Conservation (phyloP, 2,888 invertebrate species). For the Caenorhabditis sp. region DNA sequence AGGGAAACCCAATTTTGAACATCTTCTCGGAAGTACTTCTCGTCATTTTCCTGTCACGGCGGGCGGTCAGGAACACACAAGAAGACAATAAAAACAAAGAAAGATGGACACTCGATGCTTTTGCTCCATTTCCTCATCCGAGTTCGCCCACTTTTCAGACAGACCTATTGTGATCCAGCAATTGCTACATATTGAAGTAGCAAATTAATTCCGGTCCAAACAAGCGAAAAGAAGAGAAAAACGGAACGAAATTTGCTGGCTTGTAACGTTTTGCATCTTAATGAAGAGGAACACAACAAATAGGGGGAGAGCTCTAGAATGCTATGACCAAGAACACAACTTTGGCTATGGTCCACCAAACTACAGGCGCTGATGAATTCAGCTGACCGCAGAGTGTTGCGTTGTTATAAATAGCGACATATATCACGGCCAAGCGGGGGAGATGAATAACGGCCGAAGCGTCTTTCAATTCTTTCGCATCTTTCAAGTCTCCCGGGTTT, state of each 20-base stretch:
- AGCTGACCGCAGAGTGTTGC: slow-evolving; percentile 10
- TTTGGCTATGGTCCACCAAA: background rate
- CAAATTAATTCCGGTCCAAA: slow-evolving; percentile 2
- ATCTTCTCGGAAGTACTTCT: slow-evolving; percentile 17
- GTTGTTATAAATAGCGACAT: slow-evolving; percentile 12
- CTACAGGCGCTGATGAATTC: slow-evolving; percentile 18
- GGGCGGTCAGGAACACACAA: no score
- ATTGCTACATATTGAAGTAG: slow-evolving; percentile 16
- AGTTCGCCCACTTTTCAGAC: background rate
- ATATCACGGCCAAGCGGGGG: slow-evolving; percentile 19
- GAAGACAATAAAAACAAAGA: background rate
- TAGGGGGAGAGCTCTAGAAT: slow-evolving; percentile 6
- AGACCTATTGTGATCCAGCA: background rate
- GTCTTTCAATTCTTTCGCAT: background rate
- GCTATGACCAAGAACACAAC: slow-evolving; percentile 2
- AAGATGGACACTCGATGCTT: background rate
- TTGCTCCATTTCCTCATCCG: background rate
- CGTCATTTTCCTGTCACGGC: background rate
- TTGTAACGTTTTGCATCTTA: slow-evolving; percentile 43
- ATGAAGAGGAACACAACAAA: slow-evolving; percentile 29
- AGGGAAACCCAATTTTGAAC: slow-evolving; percentile 2
- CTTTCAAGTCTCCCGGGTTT: no score
- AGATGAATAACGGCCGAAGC: slow-evolving; percentile 20
- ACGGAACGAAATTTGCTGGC: slow-evolving; percentile 11
- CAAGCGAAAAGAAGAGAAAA: slow-evolving; percentile 1